These are phyloP conservation scores for Rhombomys opimus DNA, from an alignment of 2,113 vertebrate genomes.

Conservation along the genomic window DNA sequence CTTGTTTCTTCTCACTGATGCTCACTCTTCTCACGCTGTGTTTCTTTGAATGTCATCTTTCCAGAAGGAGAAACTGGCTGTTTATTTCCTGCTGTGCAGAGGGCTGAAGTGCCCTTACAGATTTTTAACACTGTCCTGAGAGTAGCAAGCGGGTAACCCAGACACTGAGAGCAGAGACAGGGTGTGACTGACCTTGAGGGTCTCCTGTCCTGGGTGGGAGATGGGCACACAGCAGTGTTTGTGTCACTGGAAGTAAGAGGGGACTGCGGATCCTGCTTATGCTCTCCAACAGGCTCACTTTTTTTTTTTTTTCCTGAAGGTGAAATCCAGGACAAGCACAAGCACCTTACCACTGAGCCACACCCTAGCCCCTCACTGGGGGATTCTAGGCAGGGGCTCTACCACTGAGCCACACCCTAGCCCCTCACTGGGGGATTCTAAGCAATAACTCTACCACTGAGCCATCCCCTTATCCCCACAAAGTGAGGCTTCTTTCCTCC, in stretches of 20 bases:
- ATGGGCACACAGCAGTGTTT: fast-evolving
- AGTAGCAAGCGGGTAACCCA: not conserved
- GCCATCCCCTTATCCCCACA: not conserved
- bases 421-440: not conserved
- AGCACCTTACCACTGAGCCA: not conserved
- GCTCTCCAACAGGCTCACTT: not conserved
- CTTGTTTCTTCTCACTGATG: slow-evolving; percentile 32
- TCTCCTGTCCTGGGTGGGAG: not conserved
- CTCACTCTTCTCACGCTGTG: not conserved
- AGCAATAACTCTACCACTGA: not conserved
- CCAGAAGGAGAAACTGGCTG: slow-evolving; percentile 34
- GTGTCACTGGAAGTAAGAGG: fast-evolving
- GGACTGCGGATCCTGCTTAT: not conserved
- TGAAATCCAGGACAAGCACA: not conserved
- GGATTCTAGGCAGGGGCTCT: not conserved
- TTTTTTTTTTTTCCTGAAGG: not conserved
- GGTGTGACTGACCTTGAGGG: not conserved
- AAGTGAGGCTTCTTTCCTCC: not conserved
- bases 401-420: not conserved
- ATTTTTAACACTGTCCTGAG: not conserved
- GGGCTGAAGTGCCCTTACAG: not conserved
- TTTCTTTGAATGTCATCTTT: slow-evolving; percentile 53
- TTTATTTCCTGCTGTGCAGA: slow-evolving; percentile 25
- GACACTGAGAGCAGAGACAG: not conserved
- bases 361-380: not conserved